Base-by-base conservation (phyloP, 2,113 vertebrate genomes). In the Cranoglanis bouderius region DNA sequence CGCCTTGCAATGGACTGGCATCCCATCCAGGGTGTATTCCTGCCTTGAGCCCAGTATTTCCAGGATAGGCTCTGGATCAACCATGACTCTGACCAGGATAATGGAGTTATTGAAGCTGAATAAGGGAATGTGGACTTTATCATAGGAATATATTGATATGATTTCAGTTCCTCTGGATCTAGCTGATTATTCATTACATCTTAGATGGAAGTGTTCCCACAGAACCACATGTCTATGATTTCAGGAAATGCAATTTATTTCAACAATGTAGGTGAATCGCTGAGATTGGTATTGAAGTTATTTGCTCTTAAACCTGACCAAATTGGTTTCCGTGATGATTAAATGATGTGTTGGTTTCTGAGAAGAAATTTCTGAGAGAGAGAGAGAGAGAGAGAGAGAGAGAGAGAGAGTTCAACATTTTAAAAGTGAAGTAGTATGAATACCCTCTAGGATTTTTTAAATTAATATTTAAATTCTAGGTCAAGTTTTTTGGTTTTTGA, bases 171-270 rank as follows among this genome's bases (percentile, higher is more conserved):
- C 57, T 55, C 51, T n/a, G 40, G 14, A 65, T 82, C 49, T 55
- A 53, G 3, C 80, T 51, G 61, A 77, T 74, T 89, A 81, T 89
- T 91, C 63, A 81, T 89, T 91, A 77, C 49, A 61, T 77, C 75
- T 78, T 46, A 85, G 72, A 63, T 70, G 61, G 55, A 72, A 67
- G 38, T 32, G 46, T 46, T 40, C 24, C 43, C 85, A 46, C 67
- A 13, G n/a, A 77, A 61, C 84, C 77, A 74, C 84, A 81, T 51
- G 63, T 77, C 80, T 81, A 67, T 82, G 81, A 82, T 86, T 81
- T 88, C 35, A 85, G 84, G 85, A 81, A 89, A 85, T 88, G 74
- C 51, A 77, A 88, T 87, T 88, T 84, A 74, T 61, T 82, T 90
- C 40, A 70, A 86, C 49, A 40, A 74, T 80, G 59, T 88, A 81